A percentile compares a stretch with the other conserved stretches of the same genome.
Evolutionary conservation across 2,888 invertebrate genomes (phyloP).

Genomic region (Tribolium freemani): DNA sequence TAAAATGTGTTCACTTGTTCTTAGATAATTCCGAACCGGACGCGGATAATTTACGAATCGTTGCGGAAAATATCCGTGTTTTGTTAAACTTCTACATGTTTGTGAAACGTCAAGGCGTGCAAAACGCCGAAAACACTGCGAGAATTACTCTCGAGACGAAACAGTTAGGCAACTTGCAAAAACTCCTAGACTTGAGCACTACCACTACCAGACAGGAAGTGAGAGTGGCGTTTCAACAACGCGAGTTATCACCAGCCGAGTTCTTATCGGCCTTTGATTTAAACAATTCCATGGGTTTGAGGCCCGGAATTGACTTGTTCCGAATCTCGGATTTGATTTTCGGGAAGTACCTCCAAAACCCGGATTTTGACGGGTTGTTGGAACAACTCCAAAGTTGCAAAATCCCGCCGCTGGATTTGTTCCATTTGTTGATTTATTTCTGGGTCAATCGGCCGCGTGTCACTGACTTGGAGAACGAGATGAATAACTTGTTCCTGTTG

Average conservation of each 20-base stretch:
- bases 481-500: constrained; percentile 78
- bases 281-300: constrained; percentile 64
- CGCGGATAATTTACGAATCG: constrained; percentile 54
- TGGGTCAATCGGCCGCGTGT: constrained; percentile 77
- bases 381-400: constrained; percentile 57
- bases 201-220: constrained; percentile 34
- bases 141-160: constrained; percentile 68
- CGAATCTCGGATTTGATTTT: constrained; percentile 65
- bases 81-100: constrained; percentile 61
- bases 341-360: constrained; percentile 56
- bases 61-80: constrained; percentile 59
- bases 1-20: constrained; percentile 69
- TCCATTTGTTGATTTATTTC: constrained; percentile 79
- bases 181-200: constrained; percentile 73
- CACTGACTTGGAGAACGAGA: constrained; percentile 71
- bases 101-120: constrained; percentile 44
- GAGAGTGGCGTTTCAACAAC: constrained; percentile 70
- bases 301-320: constrained; percentile 65
- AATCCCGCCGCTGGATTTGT: constrained; percentile 76
- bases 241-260: constrained; percentile 70
- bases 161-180: constrained; percentile 76
- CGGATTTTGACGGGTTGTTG: background rate
- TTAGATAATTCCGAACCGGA: constrained; percentile 59
- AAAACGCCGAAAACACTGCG: constrained; percentile 50
- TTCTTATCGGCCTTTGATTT: constrained; percentile 72